phyloP scores from a whole-genome alignment of 2,113 vertebrate genomes.

The Embiotoca jacksoni region DNA sequence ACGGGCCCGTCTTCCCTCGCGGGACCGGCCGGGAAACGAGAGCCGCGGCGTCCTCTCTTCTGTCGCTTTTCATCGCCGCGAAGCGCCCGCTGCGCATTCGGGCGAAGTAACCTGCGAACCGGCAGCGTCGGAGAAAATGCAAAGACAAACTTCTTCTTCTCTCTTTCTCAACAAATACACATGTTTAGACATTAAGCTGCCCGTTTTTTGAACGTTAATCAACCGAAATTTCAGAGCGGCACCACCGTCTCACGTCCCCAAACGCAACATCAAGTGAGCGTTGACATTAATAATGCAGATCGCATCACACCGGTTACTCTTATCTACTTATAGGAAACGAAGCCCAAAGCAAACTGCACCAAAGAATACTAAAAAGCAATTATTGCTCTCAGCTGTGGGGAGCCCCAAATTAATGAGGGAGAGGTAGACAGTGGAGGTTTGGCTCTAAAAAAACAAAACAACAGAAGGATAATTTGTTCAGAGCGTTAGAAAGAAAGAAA shows the following conservation, averaged over 20 bases:
- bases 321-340: conserved; percentile 73
- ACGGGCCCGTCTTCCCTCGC: conserved; percentile 67
- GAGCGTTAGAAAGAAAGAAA: conserved; percentile 14
- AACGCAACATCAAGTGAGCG: conserved; percentile 61
- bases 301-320: conserved; percentile 67
- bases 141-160: conserved; percentile 24
- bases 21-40: conserved; percentile 51
- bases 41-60: conserved; percentile 59
- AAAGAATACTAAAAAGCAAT: conserved; percentile 71
- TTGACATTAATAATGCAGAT: conserved; percentile 75
- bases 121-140: conserved; percentile 41
- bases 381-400: conserved; percentile 64
- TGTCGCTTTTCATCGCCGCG: conserved; percentile 73
- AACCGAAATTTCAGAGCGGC: conserved; percentile 33
- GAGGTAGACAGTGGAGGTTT: conserved; percentile 53
- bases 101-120: conserved; percentile 49
- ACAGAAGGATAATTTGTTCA: conserved; percentile 61
- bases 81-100: conserved; percentile 28
- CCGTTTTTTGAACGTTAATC: conserved; percentile 61
- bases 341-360: conserved; percentile 58
- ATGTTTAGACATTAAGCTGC: conserved; percentile 30
- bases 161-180: conserved; percentile 9
- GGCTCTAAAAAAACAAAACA: conserved; percentile 24
- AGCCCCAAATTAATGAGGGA: conserved; percentile 70
- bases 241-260: conserved; percentile 37